Evolutionary conservation across 2,797 vertebrate species (phyloP), one percentile per base, ranked within the genome.

Genomic region (Heteromormyrus szaboi): DNA sequence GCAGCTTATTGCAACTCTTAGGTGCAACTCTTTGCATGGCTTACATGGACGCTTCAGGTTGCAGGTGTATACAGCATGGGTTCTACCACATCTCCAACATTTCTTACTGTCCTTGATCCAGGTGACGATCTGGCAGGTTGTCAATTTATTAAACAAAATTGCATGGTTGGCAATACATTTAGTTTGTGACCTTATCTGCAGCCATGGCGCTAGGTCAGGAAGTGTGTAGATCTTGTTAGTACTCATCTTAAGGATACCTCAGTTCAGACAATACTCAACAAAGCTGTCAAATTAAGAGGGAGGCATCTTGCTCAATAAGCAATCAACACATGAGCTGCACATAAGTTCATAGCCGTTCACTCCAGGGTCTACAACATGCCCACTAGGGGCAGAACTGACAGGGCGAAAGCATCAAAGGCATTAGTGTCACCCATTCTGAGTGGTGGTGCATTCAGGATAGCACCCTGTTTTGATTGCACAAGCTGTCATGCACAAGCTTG

Each of bases 291-390:
- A 3, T 37, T 85, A 50, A 89, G 12, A 41, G 2, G 89, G 90
- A 0, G 91, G 89, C 85, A 92, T 89, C 85, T 91, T 92, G 12
- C 89, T 92, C 1, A 91, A 33, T 0, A 92, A 17, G 51, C 3
- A 17, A 14, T 51, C 50, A 53, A 53, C 51, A 17, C 3, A 3
- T 17, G 88, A n/a, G 2, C 89, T 88, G 88, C 89, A 92, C n/a
- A 8, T 1, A 7, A 91, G 14, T 46, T 91, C 44, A 0, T 91
- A 91, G 14, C 88, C 87, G 5, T 89, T 90, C 6, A 87, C 9
- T 92, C 89, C 6, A 91, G 86, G 0, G 90, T 90, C 6, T 11
- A 56, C 6, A 91, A 88, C 90, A 91, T 91, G 7, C 90, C 87
- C 6, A 91, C 88, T 14, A 91, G 14, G 0, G 89, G 89, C 3